These are phyloP conservation scores for Xiphias gladius DNA, from an alignment of 2,113 vertebrate genomes.

Conservation along the genomic window DNA sequence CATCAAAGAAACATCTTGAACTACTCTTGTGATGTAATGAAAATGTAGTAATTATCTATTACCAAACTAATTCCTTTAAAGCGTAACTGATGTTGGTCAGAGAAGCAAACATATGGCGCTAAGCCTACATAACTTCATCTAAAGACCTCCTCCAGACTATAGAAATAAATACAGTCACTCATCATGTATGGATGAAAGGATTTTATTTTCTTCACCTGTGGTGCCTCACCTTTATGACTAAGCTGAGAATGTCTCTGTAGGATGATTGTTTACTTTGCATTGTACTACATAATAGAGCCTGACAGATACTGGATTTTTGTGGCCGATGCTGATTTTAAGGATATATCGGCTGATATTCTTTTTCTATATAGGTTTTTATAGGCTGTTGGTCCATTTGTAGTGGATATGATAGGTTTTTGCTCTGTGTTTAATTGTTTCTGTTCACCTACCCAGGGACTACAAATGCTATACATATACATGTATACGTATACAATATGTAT, in stretches of 20 bases:
- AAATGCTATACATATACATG: too few species aligned
- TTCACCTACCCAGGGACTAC: too few species aligned
- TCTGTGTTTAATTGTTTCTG: too few species aligned
- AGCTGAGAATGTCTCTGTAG: slow-evolving; percentile 27
- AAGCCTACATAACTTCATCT: not conserved
- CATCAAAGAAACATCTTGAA: not conserved
- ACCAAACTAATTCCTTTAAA: not conserved
- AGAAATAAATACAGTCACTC: slow-evolving; percentile 33
- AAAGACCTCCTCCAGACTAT: not conserved
- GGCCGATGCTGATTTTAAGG: too few species aligned
- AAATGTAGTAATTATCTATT: not conserved
- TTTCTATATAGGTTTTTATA: too few species aligned
- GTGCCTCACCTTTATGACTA: slow-evolving; percentile 42
- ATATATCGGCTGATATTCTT: too few species aligned
- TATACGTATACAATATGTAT: too few species aligned
- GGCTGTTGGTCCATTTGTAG: too few species aligned
- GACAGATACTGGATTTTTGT: too few species aligned
- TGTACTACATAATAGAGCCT: not conserved
- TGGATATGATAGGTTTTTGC: too few species aligned
- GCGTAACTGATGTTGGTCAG: not conserved
- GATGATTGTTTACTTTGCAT: slow-evolving; percentile 2
- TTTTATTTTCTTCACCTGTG: slow-evolving; percentile 19
- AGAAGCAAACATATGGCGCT: not conserved
- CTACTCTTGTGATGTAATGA: not conserved
- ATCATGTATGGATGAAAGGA: slow-evolving; percentile 50